Percentiles rank a stretch among this genome's conserved stretches.
These are phyloP conservation scores for Pteronura brasiliensis DNA, from an alignment of 2,113 vertebrate genomes.

Conservation along the genomic window DNA sequence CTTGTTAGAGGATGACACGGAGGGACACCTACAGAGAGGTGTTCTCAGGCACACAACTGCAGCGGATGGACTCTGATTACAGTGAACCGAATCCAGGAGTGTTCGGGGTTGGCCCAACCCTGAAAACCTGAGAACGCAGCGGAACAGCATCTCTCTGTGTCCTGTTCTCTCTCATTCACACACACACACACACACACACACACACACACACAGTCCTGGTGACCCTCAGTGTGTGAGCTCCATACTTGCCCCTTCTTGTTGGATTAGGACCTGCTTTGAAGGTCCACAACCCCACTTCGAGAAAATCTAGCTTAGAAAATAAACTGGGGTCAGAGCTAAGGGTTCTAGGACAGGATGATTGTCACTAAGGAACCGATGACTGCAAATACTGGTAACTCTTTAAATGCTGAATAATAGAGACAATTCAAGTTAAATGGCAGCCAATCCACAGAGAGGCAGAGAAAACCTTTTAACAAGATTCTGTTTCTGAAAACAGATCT, in stretches of 20 bases:
- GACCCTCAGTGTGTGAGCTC: background rate
- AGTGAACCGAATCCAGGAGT: background rate
- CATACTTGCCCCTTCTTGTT: background rate
- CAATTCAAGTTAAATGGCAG: background rate
- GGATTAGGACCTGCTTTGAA: background rate
- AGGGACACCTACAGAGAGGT: background rate
- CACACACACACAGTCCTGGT: background rate
- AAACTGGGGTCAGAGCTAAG: background rate
- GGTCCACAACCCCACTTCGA: background rate
- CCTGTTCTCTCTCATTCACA: too few species aligned
- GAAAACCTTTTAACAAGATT: background rate
- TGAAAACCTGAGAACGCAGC: background rate
- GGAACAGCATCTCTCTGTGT: background rate
- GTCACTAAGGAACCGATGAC: background rate
- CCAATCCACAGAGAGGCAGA: background rate
- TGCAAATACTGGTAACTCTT: background rate
- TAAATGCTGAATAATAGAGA: background rate
- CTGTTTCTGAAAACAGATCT: background rate
- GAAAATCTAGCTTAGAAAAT: background rate
- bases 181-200: too few species aligned
- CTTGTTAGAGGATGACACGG: background rate
- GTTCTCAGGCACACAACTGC: fast-evolving
- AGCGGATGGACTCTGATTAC: background rate
- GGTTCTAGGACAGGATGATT: background rate
- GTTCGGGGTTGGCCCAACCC: background rate